phyloP scores from a whole-genome alignment of 64 coral and sea anemone genomes.

The Porites lutea region DNA sequence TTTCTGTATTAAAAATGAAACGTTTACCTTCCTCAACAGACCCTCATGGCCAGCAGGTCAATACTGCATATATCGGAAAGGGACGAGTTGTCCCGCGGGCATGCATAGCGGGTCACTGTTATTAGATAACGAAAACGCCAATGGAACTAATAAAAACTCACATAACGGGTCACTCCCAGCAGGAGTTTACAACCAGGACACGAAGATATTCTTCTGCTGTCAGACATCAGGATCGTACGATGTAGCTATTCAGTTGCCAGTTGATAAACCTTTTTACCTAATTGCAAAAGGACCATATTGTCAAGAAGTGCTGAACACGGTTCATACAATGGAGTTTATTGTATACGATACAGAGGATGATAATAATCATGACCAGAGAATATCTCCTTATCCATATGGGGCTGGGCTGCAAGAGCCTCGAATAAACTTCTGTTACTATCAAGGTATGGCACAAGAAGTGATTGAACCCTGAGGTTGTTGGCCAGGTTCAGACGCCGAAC shows the following conservation, averaged over 20 bases:
- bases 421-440: slow-evolving; percentile 71
- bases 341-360: slow-evolving; percentile 39
- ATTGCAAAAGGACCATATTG: slow-evolving; percentile 67
- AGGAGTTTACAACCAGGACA: slow-evolving; percentile 72
- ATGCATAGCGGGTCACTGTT: slow-evolving; percentile 54
- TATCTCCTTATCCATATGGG: slow-evolving; percentile 19
- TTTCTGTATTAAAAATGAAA: slow-evolving; percentile 59
- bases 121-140: slow-evolving; percentile 52
- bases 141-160: slow-evolving; percentile 69
- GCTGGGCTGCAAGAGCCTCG: neutral
- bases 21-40: neutral
- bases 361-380: neutral
- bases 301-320: slow-evolving; percentile 57
- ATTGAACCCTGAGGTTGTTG: neutral
- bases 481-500: neutral
- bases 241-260: slow-evolving; percentile 55
- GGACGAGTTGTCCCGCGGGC: slow-evolving; percentile 46
- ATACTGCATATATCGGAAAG: slow-evolving; percentile 77
- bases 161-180: slow-evolving; percentile 67
- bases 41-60: slow-evolving; percentile 61
- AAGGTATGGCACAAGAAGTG: slow-evolving; percentile 10
- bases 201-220: slow-evolving; percentile 78
- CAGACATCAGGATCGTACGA: slow-evolving; percentile 7
- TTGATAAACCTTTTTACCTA: slow-evolving; percentile 58
- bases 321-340: slow-evolving; percentile 61